Conservation (phyloP, 2,888 invertebrate species). For the Zonitis immaculata region DNA sequence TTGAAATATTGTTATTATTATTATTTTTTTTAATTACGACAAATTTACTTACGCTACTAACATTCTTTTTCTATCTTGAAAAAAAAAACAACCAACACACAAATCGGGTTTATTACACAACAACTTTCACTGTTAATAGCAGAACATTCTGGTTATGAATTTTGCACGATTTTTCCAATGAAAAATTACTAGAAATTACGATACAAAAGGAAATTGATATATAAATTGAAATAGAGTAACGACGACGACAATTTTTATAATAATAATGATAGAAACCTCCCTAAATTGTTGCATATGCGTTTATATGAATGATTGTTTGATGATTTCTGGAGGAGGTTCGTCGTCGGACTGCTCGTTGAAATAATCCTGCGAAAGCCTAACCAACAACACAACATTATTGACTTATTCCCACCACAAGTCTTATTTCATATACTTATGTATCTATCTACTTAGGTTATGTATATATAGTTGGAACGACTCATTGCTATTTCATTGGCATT, state of each 20-base stretch:
- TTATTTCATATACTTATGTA: too few relatives aligned
- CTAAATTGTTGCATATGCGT: background rate
- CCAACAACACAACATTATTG: slow-evolving; percentile 5
- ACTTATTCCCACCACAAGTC: slow-evolving; percentile 9
- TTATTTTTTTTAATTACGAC: too few relatives aligned
- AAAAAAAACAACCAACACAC: too few relatives aligned
- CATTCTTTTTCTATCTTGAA: slow-evolving; percentile 3
- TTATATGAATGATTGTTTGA: background rate
- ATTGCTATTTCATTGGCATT: too few relatives aligned
- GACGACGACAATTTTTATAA: background rate
- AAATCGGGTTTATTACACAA: slow-evolving; percentile 13
- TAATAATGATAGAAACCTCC: background rate
- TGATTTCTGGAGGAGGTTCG: slow-evolving; percentile 5
- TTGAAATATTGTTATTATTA: too few relatives aligned
- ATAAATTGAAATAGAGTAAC: too few relatives aligned
- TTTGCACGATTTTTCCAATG: background rate
- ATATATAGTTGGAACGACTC: too few relatives aligned
- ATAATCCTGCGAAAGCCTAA: slow-evolving; percentile 16
- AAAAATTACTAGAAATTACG: background rate
- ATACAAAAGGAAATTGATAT: background rate
- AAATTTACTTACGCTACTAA: slow-evolving; percentile 16
- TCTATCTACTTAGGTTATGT: too few relatives aligned
- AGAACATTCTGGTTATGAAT: slow-evolving; percentile 2
- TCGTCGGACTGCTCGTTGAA: slow-evolving; percentile 19
- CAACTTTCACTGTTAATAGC: slow-evolving; percentile 17